Evolutionary conservation across 2,888 invertebrate species (phyloP).

Genomic region (Leptothorax acervorum): DNA sequence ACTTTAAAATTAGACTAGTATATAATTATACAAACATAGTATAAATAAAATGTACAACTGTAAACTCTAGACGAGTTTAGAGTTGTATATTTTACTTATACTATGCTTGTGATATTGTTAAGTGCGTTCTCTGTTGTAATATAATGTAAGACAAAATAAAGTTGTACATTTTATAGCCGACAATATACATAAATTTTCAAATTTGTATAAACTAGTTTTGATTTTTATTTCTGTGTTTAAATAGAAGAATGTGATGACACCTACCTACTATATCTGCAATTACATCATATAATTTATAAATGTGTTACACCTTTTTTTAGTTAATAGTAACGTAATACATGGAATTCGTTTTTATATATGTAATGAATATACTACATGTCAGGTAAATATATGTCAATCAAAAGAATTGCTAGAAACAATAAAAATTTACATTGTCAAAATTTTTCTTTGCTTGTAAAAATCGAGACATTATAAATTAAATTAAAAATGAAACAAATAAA

Average conservation of each 20-base stretch:
- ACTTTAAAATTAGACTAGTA: conserved; percentile 6
- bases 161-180: conserved; percentile 68
- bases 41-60: neutral
- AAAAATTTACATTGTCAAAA: conserved; percentile 3
- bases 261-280: too few species aligned
- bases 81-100: conserved; percentile 35
- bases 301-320: too few species aligned
- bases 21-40: neutral
- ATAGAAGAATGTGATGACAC: neutral
- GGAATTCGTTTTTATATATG: too few species aligned
- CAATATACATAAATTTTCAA: conserved; percentile 19
- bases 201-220: conserved; percentile 24
- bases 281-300: too few species aligned
- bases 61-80: neutral
- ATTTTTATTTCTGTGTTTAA: neutral
- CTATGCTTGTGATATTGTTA: conserved; percentile 32
- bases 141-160: conserved; percentile 65
- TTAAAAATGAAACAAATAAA: neutral
- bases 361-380: too few species aligned
- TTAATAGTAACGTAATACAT: too few species aligned
- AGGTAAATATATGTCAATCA: too few species aligned
- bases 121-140: conserved; percentile 63
- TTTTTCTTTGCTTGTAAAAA: neutral
- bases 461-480: neutral
- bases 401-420: neutral